Conservation (phyloP, 1,140 invertebrate species). For the Laupala kohalensis region DNA sequence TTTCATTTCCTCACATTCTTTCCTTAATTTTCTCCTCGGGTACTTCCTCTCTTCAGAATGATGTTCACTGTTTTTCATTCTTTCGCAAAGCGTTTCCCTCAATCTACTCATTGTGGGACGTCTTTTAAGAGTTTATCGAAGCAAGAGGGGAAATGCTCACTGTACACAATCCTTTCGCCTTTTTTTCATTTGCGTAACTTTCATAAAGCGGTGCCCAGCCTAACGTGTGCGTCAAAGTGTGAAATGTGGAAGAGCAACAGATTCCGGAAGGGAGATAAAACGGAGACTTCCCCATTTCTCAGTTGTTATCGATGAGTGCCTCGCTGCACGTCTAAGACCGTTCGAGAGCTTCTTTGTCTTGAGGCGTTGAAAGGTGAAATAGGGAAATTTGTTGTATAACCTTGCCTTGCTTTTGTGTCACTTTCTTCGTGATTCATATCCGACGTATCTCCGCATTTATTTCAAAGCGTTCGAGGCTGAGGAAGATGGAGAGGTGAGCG, state of each 20-base stretch:
- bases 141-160: not conserved
- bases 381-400: not conserved
- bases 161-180: not conserved
- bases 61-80: not conserved
- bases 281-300: not conserved
- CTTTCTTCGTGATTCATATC: not conserved
- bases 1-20: not conserved
- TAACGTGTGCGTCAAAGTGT: not conserved
- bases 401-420: not conserved
- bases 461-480: not conserved
- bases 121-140: not conserved
- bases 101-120: not conserved
- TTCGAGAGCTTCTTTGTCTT: not conserved
- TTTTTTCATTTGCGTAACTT: not conserved
- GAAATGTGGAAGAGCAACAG: not conserved
- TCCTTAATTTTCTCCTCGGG: too few species aligned
- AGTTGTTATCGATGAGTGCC: not conserved
- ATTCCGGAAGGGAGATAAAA: not conserved
- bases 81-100: not conserved
- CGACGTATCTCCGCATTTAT: not conserved
- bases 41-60: too few species aligned
- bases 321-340: not conserved
- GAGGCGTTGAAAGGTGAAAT: not conserved
- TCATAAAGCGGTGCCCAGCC: not conserved
- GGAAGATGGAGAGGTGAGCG: not conserved